A percentile compares a stretch with the other conserved stretches of the same genome.
phyloP scores from a whole-genome alignment of 1,140 invertebrate species.

The Dolichoris vasculosae region DNA sequence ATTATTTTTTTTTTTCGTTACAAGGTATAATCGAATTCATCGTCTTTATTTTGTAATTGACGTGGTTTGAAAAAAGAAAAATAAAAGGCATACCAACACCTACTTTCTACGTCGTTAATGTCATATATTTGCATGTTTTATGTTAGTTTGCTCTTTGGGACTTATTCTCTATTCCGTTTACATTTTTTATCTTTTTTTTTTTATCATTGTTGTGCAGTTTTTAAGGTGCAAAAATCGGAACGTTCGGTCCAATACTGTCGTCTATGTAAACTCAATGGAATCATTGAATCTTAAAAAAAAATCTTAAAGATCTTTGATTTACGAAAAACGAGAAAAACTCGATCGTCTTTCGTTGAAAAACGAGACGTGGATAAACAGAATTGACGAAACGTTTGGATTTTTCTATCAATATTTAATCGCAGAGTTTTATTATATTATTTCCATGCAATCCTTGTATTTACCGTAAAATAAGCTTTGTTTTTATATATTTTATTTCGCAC shows the following conservation, averaged over 20 bases:
- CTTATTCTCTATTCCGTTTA: not conserved
- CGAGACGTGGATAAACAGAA: not conserved
- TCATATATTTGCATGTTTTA: slow-evolving; percentile 29
- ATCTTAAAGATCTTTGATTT: not conserved
- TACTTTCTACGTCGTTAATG: slow-evolving; percentile 45
- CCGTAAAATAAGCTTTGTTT: slow-evolving; percentile 28
- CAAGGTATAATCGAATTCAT: slow-evolving; percentile 22
- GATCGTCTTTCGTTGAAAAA: not conserved
- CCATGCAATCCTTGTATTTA: slow-evolving; percentile 17
- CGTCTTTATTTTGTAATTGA: slow-evolving; percentile 22
- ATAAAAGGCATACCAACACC: slow-evolving; percentile 43
- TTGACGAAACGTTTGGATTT: slow-evolving; percentile 12
- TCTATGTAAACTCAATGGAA: no score
- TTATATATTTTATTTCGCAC: slow-evolving; percentile 16
- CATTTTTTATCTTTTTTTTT: no score
- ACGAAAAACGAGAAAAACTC: not conserved
- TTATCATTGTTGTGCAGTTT: slow-evolving; percentile 24
- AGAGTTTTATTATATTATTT: slow-evolving; percentile 18
- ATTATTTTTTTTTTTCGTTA: slow-evolving; percentile 19
- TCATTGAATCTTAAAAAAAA: no score
- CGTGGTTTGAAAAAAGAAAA: slow-evolving; percentile 20
- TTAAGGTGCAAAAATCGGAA: slow-evolving; percentile 8
- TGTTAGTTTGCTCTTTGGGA: slow-evolving; percentile 31
- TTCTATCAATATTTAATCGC: slow-evolving; percentile 4
- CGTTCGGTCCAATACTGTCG: slow-evolving; percentile 4